A percentile compares a stretch with the other conserved stretches of the same genome.
phyloP scores from a whole-genome alignment of 1,140 invertebrate species.

The Drusus annulatus region DNA sequence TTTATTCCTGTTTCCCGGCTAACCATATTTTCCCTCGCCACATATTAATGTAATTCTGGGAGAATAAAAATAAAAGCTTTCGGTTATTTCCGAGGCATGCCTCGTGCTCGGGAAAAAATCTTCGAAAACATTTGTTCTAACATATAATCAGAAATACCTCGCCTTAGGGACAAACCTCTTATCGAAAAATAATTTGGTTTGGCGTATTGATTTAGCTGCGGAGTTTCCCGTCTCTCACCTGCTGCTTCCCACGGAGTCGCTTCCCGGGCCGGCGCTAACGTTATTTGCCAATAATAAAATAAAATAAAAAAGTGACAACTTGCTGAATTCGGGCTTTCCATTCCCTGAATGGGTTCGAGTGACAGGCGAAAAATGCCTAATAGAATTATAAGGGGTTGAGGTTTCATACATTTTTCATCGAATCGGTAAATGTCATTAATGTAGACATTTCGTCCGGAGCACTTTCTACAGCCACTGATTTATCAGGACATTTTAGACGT shows the following conservation, averaged over 20 bases:
- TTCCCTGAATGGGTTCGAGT: background rate
- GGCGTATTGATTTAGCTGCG: slow-evolving; percentile 52
- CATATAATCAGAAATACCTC: slow-evolving; percentile 44
- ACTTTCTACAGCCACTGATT: background rate
- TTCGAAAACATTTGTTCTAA: slow-evolving; percentile 44
- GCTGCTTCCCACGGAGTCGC: slow-evolving; percentile 52
- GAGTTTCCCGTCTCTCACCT: slow-evolving; percentile 51
- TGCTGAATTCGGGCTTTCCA: slow-evolving; percentile 47
- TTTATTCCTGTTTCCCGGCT: too few species aligned
- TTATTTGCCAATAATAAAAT: slow-evolving; percentile 52
- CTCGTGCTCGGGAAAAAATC: slow-evolving; percentile 23
- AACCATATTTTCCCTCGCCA: too few species aligned
- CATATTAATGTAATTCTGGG: too few species aligned
- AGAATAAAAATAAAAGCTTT: too few species aligned
- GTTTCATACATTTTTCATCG: slow-evolving; percentile 7
- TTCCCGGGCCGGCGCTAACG: slow-evolving; percentile 49
- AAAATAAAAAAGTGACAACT: slow-evolving; percentile 50
- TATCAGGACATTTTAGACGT: too few species aligned
- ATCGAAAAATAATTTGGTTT: slow-evolving; percentile 57
- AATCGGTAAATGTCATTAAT: slow-evolving; percentile 15
- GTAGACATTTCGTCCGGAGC: background rate
- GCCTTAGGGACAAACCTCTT: slow-evolving; percentile 50
- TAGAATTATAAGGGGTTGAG: slow-evolving; percentile 23
- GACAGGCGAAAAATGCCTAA: slow-evolving; percentile 20
- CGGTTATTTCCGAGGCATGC: background rate